Conservation (phyloP, 2,888 invertebrate genomes). For the Agriopis aurantiaria region DNA sequence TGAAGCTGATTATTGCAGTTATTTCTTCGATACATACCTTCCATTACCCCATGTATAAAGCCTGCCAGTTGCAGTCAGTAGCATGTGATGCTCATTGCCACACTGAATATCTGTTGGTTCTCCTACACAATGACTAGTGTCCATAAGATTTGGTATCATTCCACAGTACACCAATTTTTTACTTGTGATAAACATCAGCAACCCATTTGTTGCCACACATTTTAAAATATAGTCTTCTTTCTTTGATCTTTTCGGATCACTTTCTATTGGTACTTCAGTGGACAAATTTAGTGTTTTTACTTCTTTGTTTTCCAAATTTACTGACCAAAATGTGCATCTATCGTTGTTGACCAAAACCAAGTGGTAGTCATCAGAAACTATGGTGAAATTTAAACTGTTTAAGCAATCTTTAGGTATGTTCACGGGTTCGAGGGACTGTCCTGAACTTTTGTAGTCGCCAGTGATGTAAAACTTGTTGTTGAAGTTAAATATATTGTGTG, state of each 20-base stretch:
- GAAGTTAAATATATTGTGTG: constrained; percentile 71
- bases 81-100: constrained; percentile 93
- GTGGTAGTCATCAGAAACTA: constrained; percentile 71
- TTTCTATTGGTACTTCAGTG: constrained; percentile 56
- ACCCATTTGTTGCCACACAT: constrained; percentile 57
- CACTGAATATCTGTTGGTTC: constrained; percentile 89
- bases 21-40: constrained; percentile 82
- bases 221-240: constrained; percentile 57
- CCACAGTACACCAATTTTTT: constrained; percentile 80
- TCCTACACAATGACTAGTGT: constrained; percentile 81
- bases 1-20: neutral
- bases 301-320: constrained; percentile 58
- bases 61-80: constrained; percentile 89
- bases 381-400: constrained; percentile 45
- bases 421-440: constrained; percentile 56
- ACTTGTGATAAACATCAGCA: constrained; percentile 64
- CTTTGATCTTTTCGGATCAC: constrained; percentile 53
- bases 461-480: constrained; percentile 60
- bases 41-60: constrained; percentile 95
- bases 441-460: constrained; percentile 67
- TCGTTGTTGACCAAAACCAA: constrained; percentile 59
- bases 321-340: constrained; percentile 58
- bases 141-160: constrained; percentile 87
- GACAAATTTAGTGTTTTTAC: constrained; percentile 57
- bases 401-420: constrained; percentile 57